phyloP scores from a whole-genome alignment of 2,888 invertebrate genomes.

The Pristionchus maxplancki region DNA sequence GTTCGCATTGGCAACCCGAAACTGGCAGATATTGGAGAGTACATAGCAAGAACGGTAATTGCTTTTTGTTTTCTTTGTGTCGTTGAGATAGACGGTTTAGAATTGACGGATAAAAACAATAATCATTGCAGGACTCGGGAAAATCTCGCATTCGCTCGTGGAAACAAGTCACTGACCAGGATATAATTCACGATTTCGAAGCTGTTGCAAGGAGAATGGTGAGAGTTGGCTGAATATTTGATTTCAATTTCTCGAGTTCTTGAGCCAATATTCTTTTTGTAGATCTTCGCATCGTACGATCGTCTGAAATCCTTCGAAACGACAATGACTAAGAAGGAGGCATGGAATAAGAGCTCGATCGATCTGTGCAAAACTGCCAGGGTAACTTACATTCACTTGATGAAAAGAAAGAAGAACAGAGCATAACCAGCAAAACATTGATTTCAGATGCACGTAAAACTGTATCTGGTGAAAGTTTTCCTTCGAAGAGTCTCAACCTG shows the following conservation, averaged over 20 bases:
- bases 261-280: not conserved
- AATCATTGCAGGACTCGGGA: not conserved
- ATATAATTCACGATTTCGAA: constrained; percentile 71
- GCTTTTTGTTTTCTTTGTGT: not conserved
- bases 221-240: not conserved
- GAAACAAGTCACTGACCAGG: constrained; percentile 56
- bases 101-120: not conserved
- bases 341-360: constrained; percentile 91
- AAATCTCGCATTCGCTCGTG: constrained; percentile 53
- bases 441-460: constrained; percentile 86
- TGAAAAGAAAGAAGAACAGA: not conserved
- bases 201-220: constrained; percentile 69
- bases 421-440: not conserved
- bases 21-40: constrained; percentile 66
- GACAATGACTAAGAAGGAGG: constrained; percentile 84
- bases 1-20: constrained; percentile 63
- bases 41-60: constrained; percentile 56
- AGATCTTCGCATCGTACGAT: constrained; percentile 70
- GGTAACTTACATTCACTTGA: constrained; percentile 79
- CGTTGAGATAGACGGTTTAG: not conserved
- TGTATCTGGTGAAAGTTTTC: constrained; percentile 87
- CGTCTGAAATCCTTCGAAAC: constrained; percentile 58
- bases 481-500: constrained; percentile 77
- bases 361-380: constrained; percentile 89
- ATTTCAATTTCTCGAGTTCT: not conserved